Base-by-base conservation (phyloP, 2,797 vertebrate genomes). In the Anabacerthia variegaticeps region DNA sequence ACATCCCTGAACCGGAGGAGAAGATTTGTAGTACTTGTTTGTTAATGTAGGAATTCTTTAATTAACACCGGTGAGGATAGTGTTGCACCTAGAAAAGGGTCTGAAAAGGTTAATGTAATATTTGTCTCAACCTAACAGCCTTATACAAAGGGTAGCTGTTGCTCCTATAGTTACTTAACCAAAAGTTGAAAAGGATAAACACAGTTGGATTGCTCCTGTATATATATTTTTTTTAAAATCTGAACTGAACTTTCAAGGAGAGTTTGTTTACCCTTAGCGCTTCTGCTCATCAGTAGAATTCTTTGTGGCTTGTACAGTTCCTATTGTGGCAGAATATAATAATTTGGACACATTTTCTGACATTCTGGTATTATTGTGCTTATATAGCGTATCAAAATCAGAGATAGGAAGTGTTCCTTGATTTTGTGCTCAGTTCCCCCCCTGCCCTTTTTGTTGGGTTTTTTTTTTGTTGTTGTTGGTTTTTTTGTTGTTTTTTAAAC, bases 381-480 rank as follows among this genome's bases (percentile, higher is more conserved):
- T 86, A 59, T 43, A 32, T 39, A 56, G 61, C 26, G 10, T 67
- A 54, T 85, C 78, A 88, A 89, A 96, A 85, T 93, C 82, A 88
- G 69, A 89, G 26, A 62, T 93, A 80, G 61, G 73, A 93, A 78
- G 69, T 55, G 23, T 86, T 89, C 62, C 73, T 93, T 94, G 89
- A 91, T 88, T 91, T 87, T 89, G 12, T 85, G 23, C 72, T 92
- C 51, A 34, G 37, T 20, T 55, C 75, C 21, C 49, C 10, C 16
- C 11, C 12, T 21, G 8, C 21, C n/a, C 43, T 59, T 46, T 69
- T 63, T 51, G 36, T 51, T 11, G 4, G 36, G 36, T 37, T 6
- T 44, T 43, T 17, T n/a, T 41, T n/a, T n/a, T n/a, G n/a, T n/a
- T n/a, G n/a, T n/a, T n/a, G n/a, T n/a, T n/a, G n/a, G n/a, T n/a